These are phyloP conservation scores for Synergus umbraculus DNA, from an alignment of 2,888 invertebrate species.

Conservation along the genomic window DNA sequence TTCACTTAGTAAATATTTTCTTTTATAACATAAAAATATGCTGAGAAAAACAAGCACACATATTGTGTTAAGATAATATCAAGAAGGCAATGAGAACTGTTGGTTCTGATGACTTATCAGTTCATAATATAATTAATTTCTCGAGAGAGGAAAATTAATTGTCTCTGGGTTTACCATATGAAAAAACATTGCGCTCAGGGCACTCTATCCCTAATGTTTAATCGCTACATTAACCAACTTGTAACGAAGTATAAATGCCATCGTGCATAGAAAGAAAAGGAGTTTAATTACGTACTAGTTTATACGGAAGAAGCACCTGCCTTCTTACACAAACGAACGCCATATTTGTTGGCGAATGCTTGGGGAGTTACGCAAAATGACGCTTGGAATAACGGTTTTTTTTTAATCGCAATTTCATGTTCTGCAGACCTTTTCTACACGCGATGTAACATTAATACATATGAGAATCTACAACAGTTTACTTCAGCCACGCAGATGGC, in stretches of 20 bases:
- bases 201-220: not conserved
- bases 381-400: conserved; percentile 31
- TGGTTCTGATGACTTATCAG: not conserved
- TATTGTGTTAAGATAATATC: not conserved
- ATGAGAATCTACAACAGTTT: conserved; percentile 11
- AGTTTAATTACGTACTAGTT: conserved; percentile 36
- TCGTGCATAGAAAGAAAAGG: conserved; percentile 1
- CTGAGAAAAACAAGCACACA: not conserved
- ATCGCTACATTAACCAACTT: conserved; percentile 21
- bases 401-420: conserved; percentile 26
- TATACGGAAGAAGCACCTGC: conserved; percentile 31
- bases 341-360: conserved; percentile 33
- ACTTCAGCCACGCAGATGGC: not conserved
- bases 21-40: not conserved
- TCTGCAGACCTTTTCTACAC: conserved; percentile 2
- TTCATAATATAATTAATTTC: not conserved
- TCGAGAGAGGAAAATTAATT: not conserved
- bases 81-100: not conserved
- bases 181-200: not conserved
- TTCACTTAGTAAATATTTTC: not conserved
- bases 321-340: conserved; percentile 30
- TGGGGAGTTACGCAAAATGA: conserved; percentile 29
- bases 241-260: conserved; percentile 6
- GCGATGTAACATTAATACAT: not conserved
- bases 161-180: not conserved